Base-by-base conservation (phyloP, 1,140 invertebrate genomes). In the Aphelenchoides besseyi region DNA sequence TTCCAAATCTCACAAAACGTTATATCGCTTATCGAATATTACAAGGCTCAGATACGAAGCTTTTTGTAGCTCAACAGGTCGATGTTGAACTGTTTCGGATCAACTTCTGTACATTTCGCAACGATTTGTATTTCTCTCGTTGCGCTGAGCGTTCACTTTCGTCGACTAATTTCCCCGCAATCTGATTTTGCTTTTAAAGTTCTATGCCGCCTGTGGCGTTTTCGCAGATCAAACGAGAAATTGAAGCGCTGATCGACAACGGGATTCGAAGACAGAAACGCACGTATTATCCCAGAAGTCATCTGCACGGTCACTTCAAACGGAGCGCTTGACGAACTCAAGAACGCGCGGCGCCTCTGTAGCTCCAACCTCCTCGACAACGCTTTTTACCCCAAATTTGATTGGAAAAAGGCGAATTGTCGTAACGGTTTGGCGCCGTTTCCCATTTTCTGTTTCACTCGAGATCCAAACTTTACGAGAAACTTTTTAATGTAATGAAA, bases 221-320 rank as follows among this genome's bases (percentile, higher is more conserved):
- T 48, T 48, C 41, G 41, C 41, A 23, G 23, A 48, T 48, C 41
- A 48, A 48, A 48, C 41, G 41, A 48, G 41, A 48, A 48, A 48
- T 48, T 23, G 23, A 23, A 12, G 41, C 12, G 41, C 12, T 12
- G 23, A 23, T 23, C 12, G 23, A 12, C 41, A 23, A 23, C 41
- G 41, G 41, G 41, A 48, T 48, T 48, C 41, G 41, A 12, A 48
- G 23, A 48, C 12, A 48, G 23, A 48, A 48, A 23, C 41, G 41
- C 41, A 48, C 41, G 41, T 48, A 48, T 48, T 48, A 48, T 48
- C 23, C 23, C 41, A 23, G 41, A 48, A 48, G 41, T 23, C 41
- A 12, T 12, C 41, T 48, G 41, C 41, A 48, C 41, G 41, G 41
- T 48, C 41, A 23, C 41, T 48, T 48, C 12, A 12, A 23, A 23